Evolutionary conservation across 2,797 vertebrate genomes (phyloP).

Genomic region (Pangasius krempfi): DNA sequence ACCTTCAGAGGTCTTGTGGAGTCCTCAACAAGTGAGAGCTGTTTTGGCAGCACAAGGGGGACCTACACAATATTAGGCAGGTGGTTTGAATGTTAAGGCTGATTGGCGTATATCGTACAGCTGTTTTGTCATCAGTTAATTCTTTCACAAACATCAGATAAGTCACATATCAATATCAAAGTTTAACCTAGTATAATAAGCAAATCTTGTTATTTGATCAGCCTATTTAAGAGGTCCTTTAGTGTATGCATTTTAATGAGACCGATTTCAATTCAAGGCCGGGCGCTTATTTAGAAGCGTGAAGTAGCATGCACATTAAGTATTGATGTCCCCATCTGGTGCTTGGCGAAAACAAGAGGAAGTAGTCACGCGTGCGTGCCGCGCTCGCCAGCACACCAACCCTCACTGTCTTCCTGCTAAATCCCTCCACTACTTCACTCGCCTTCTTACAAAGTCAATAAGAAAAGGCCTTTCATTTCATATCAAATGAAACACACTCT

Average conservation of each 20-base stretch:
- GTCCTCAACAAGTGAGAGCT: no score
- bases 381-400: conserved; percentile 18
- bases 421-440: conserved; percentile 32
- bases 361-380: conserved; percentile 7
- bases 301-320: conserved; percentile 66
- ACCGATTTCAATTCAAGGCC: conserved; percentile 28
- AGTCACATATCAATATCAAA: not conserved
- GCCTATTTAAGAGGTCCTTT: conserved; percentile 33
- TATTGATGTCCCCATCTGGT: conserved; percentile 68
- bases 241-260: conserved; percentile 30
- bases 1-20: no score
- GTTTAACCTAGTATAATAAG: not conserved
- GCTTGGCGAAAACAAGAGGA: conserved; percentile 32
- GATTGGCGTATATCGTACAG: no score
- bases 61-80: no score
- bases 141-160: not conserved
- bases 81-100: no score
- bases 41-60: no score
- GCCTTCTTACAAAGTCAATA: conserved; percentile 54
- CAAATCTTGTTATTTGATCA: conserved; percentile 28
- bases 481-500: conserved; percentile 64
- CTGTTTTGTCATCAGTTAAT: not conserved
- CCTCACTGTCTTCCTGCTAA: conserved; percentile 7
- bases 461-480: conserved; percentile 62
- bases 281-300: conserved; percentile 41